A percentile compares a stretch with the other conserved stretches of the same genome.
These are phyloP conservation scores for Aphelenchoides avenae DNA, from an alignment of 1,140 invertebrate species.

Conservation along the genomic window DNA sequence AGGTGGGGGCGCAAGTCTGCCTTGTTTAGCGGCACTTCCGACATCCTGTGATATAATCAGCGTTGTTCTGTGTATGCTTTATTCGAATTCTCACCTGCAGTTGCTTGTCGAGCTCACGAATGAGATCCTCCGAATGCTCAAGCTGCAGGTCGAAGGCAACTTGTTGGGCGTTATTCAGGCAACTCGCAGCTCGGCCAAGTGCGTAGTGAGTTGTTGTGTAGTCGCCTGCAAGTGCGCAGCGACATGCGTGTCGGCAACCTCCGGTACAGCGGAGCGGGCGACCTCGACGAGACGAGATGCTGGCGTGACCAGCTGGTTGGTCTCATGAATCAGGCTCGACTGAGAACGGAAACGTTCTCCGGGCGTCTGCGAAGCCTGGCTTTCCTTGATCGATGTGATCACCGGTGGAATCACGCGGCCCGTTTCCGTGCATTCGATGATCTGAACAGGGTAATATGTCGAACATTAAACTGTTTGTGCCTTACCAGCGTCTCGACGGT, in stretches of 20 bases:
- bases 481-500: slow-evolving; percentile 72
- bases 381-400: slow-evolving; percentile 60
- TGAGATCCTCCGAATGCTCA: slow-evolving; percentile 63
- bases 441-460: too few species aligned
- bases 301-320: slow-evolving; percentile 60
- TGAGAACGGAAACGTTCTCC: slow-evolving; percentile 52
- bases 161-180: slow-evolving; percentile 78
- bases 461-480: too few species aligned
- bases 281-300: slow-evolving; percentile 69
- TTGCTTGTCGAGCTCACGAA: slow-evolving; percentile 75
- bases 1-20: slow-evolving; percentile 74
- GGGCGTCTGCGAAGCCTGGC: slow-evolving; percentile 71
- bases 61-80: background rate
- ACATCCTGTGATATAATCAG: too few species aligned
- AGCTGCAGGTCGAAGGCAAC: slow-evolving; percentile 78
- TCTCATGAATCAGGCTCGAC: slow-evolving; percentile 52
- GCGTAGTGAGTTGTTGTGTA: slow-evolving; percentile 72
- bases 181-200: slow-evolving; percentile 74
- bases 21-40: slow-evolving; percentile 65
- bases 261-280: slow-evolving; percentile 76
- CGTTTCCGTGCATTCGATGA: slow-evolving; percentile 72
- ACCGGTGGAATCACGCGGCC: slow-evolving; percentile 72
- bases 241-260: slow-evolving; percentile 73
- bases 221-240: slow-evolving; percentile 71
- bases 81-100: slow-evolving; percentile 66